Percentiles rank a stretch among this genome's conserved stretches.
These are phyloP conservation scores for Darevskia nairensis DNA, from an alignment of 2,797 vertebrate genomes.

Conservation along the genomic window DNA sequence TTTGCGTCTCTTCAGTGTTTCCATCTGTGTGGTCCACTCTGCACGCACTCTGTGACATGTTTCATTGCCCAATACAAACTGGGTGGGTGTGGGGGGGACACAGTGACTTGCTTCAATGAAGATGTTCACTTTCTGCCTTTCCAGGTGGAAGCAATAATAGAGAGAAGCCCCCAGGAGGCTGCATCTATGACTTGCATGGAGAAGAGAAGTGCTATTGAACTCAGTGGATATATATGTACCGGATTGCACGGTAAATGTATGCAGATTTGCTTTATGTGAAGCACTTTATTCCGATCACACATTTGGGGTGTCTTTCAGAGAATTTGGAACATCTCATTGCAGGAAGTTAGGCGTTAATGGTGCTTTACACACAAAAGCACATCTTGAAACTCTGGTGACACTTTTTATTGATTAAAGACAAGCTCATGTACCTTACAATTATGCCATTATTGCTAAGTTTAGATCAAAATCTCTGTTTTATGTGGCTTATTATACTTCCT, in stretches of 20 bases:
- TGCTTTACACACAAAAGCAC: background rate
- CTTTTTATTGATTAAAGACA: background rate
- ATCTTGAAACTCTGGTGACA: background rate
- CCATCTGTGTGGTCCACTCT: too few relatives aligned
- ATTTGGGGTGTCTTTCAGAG: background rate
- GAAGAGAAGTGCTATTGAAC: too few relatives aligned
- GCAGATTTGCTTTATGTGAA: background rate
- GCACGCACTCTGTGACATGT: too few relatives aligned
- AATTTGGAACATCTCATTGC: background rate
- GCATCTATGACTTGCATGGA: too few relatives aligned
- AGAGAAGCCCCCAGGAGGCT: too few relatives aligned
- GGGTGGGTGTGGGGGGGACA: too few relatives aligned
- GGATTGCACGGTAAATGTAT: background rate
- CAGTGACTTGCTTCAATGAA: too few relatives aligned
- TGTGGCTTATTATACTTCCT: conserved; percentile 7
- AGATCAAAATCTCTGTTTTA: conserved; percentile 21
- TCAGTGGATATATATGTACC: too few relatives aligned
- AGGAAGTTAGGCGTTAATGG: background rate
- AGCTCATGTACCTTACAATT: conserved; percentile 34
- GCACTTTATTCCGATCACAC: background rate
- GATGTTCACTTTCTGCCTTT: too few relatives aligned
- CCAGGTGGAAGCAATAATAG: too few relatives aligned
- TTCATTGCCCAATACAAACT: too few relatives aligned
- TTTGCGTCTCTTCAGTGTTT: too few relatives aligned
- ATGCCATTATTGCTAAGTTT: conserved; percentile 7